Evolutionary conservation across 2,797 vertebrate species (phyloP), one percentile per base, ranked within the genome.

Genomic region (Lacerta agilis): DNA sequence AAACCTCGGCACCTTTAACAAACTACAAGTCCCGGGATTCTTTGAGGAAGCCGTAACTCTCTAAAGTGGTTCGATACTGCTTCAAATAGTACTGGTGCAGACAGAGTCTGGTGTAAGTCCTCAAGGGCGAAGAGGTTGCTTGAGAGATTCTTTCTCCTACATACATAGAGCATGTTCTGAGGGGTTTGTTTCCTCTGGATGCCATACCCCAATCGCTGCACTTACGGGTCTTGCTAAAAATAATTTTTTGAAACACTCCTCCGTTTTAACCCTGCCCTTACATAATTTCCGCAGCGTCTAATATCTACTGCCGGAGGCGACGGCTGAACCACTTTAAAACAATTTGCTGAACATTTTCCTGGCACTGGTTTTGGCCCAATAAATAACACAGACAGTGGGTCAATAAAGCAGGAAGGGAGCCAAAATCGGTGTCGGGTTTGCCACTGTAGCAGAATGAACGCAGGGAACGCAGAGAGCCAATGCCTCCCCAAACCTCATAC

Each of bases 281-380:
- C 75, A 15, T 79, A 55, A 80, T 55, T 41, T 83, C 71, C 8
- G 17, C 80, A 20, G 73, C 17, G 25, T 58, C 27, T 58, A 25
- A 78, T 79, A 79, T 69, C 55, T 41, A 78, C 61, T 8, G 80
- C 73, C 61, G 17, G 43, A 83, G 75, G 81, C 64, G 55, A 79
- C 13, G 43, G 10, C 45, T 79, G 36, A 79, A 88, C 7, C 81
- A 71, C 81, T 86, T 72, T 72, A 38, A 83, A 49, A 83, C 64
- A 71, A 77, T 78, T 38, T 55, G 15, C 81, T 15, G 45, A 69
- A 78, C 11, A 55, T 71, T 66, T n/a, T 78, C 75, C 75, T 38
- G 36, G 64, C 87, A 69, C 64, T 23, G 18, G 7, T 25, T 58
- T 25, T 13, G 13, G 73, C 18, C 61, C 61, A 38, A 83, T 78